Percentiles rank a stretch among this genome's conserved stretches.
Conservation (phyloP, 2,888 invertebrate species). For the Trissolcus brochymenae region DNA sequence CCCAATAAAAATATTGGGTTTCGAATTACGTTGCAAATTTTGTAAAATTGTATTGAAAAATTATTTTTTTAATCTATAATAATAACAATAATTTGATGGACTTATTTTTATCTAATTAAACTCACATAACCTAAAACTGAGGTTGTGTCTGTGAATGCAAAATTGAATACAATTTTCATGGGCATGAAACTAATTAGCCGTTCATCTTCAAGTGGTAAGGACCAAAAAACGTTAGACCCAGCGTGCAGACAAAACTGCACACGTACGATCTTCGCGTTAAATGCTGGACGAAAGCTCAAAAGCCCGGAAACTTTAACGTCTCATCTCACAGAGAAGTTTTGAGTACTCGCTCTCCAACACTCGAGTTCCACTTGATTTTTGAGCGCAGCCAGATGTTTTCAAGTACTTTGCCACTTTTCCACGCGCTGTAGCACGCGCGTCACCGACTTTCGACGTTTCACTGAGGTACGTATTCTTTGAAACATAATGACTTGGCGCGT, state of each 20-base stretch:
- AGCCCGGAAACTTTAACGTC: slow-evolving; percentile 64
- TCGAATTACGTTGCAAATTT: too few species aligned
- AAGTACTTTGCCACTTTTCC: slow-evolving; percentile 55
- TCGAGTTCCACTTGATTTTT: slow-evolving; percentile 59
- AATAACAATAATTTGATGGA: too few species aligned
- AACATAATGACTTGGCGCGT: slow-evolving; percentile 28
- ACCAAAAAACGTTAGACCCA: slow-evolving; percentile 40
- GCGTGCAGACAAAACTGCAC: slow-evolving; percentile 46
- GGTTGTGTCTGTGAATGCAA: background rate
- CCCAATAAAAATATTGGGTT: too few species aligned
- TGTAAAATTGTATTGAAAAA: too few species aligned
- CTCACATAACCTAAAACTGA: too few species aligned
- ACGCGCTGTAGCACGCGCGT: slow-evolving; percentile 59
- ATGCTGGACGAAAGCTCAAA: slow-evolving; percentile 62
- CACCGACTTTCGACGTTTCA: slow-evolving; percentile 43
- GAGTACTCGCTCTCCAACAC: slow-evolving; percentile 38
- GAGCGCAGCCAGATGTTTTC: slow-evolving; percentile 60
- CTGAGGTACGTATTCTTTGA: slow-evolving; percentile 27
- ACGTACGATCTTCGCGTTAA: slow-evolving; percentile 51
- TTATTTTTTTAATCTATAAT: too few species aligned
- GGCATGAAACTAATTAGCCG: slow-evolving; percentile 34
- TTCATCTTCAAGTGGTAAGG: slow-evolving; percentile 4
- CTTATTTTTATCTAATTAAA: too few species aligned
- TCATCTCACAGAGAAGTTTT: slow-evolving; percentile 47
- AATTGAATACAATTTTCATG: background rate